These are phyloP conservation scores for Clavelina lepadiformis DNA, from an alignment of 23 tunicate species.

Conservation along the genomic window DNA sequence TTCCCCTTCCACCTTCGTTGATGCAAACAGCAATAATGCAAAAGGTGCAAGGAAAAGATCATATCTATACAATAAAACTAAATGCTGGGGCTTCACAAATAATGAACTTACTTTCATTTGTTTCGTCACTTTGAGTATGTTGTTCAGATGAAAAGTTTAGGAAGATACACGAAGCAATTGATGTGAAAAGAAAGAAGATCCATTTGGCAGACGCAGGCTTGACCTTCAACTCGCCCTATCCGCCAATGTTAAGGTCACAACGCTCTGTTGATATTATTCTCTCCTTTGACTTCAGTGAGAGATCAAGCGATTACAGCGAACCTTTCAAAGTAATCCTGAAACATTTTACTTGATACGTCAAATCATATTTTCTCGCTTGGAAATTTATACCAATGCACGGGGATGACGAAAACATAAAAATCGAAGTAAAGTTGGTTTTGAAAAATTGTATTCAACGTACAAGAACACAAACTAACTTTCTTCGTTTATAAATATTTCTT, in stretches of 20 bases:
- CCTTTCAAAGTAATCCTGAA: conserved; percentile 68
- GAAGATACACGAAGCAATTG: conserved; percentile 47
- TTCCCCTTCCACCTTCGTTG: conserved; percentile 53
- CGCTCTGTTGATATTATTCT: conserved; percentile 68
- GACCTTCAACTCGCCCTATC: conserved; percentile 81
- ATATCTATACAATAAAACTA: neutral
- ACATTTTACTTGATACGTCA: neutral
- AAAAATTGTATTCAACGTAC: too few relatives aligned
- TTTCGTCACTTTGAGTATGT: neutral
- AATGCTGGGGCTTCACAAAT: neutral
- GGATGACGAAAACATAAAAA: too few relatives aligned
- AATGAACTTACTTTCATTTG: neutral
- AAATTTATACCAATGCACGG: too few relatives aligned
- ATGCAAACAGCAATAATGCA: conserved; percentile 6
- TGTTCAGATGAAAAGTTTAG: conserved; percentile 51
- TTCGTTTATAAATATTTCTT: too few relatives aligned
- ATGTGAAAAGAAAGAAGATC: conserved; percentile 43
- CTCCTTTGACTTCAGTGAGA: conserved; percentile 77
- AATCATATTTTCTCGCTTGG: too few relatives aligned
- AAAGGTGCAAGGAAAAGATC: conserved; percentile 13
- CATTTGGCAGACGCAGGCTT: conserved; percentile 80
- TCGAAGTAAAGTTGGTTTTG: too few relatives aligned
- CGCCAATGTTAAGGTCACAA: conserved; percentile 72
- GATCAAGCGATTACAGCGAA: conserved; percentile 46
- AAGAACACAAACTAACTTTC: too few relatives aligned